phyloP scores from a whole-genome alignment of 2,888 invertebrate species.

The Oxytorus armatus region DNA sequence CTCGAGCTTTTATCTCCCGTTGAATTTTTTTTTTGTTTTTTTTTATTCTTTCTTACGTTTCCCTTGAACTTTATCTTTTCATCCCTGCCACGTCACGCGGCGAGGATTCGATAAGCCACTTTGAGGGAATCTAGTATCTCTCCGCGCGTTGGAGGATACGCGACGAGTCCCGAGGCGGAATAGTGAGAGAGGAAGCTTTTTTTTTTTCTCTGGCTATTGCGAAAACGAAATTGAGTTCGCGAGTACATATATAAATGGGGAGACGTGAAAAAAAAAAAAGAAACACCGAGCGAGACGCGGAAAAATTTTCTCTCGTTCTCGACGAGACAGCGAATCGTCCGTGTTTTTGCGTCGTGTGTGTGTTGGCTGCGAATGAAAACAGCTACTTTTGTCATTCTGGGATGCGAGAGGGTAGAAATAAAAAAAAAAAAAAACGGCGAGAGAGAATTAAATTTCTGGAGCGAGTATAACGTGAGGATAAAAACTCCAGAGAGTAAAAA shows the following conservation, averaged over 20 bases:
- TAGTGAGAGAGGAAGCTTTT: conserved; percentile 34
- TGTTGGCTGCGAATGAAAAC: conserved; percentile 19
- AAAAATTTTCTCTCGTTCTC: conserved; percentile 6
- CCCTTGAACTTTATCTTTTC: conserved; percentile 26
- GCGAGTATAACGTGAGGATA: conserved; percentile 8
- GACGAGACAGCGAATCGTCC: conserved; percentile 8
- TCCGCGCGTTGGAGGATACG: conserved; percentile 20
- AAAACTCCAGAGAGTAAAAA: conserved; percentile 26
- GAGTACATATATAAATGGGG: conserved; percentile 10
- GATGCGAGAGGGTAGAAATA: conserved; percentile 17
- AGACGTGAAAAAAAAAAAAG: too few relatives aligned
- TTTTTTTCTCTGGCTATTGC: conserved; percentile 52
- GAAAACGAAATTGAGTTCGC: conserved; percentile 53
- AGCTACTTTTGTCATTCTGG: conserved; percentile 48
- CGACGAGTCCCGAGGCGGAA: neutral
- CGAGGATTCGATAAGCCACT: conserved; percentile 50
- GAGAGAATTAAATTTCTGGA: conserved; percentile 11
- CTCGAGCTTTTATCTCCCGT: neutral
- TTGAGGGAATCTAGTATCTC: conserved; percentile 42
- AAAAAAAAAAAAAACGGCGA: neutral
- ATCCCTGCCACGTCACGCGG: neutral
- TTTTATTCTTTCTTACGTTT: conserved; percentile 4
- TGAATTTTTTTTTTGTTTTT: neutral
- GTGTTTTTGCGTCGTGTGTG: conserved; percentile 36
- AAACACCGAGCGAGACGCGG: neutral